These are phyloP conservation scores for Lutraria rhynchaena DNA, from an alignment of 1,140 invertebrate genomes.

Conservation along the genomic window DNA sequence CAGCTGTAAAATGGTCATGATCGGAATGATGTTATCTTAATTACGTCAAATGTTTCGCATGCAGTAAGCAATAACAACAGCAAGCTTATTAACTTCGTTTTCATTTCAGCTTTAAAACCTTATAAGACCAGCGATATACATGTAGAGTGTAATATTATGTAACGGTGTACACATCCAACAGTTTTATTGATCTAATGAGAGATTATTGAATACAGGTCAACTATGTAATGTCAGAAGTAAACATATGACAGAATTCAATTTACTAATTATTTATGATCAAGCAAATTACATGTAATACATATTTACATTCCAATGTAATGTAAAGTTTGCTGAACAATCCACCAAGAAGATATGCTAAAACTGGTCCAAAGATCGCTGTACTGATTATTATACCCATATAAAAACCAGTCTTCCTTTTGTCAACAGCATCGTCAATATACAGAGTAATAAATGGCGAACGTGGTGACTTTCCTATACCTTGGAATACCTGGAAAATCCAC, in stretches of 20 bases:
- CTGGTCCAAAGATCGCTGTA: constrained; percentile 60
- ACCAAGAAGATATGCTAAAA: constrained; percentile 54
- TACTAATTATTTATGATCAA: no score
- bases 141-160: background rate
- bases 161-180: no score
- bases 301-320: constrained; percentile 57
- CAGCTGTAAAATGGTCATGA: constrained; percentile 54
- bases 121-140: background rate
- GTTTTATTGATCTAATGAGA: no score
- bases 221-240: no score
- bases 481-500: constrained; percentile 30
- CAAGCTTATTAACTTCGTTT: background rate
- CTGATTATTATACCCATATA: constrained; percentile 59
- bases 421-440: constrained; percentile 49
- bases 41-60: no score
- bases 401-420: constrained; percentile 49
- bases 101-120: background rate
- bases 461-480: constrained; percentile 46
- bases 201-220: no score
- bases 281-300: no score
- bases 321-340: constrained; percentile 60
- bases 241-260: no score
- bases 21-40: no score
- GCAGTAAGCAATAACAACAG: no score
- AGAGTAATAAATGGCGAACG: constrained; percentile 39